Conservation (phyloP, 2,888 invertebrate species). For the Adelphocoris suturalis region DNA sequence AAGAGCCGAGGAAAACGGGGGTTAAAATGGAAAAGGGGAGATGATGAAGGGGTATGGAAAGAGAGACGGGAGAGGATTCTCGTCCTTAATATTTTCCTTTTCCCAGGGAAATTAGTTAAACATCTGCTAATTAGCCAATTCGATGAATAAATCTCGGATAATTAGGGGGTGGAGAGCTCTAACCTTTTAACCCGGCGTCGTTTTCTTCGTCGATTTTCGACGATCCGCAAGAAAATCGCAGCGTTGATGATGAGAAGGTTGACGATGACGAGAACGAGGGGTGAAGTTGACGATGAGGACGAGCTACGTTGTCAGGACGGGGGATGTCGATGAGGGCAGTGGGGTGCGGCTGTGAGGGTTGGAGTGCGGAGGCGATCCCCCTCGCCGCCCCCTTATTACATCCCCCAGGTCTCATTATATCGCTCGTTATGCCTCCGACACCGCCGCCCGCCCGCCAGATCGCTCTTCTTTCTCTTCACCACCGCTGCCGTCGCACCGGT, state of each 20-base stretch:
- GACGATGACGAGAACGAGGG: too few species aligned
- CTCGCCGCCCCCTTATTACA: not conserved
- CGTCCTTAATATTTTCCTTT: slow-evolving; percentile 70
- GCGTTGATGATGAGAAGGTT: not conserved
- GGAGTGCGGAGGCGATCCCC: too few species aligned
- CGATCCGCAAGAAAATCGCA: not conserved
- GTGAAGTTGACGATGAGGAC: too few species aligned
- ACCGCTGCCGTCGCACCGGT: not conserved
- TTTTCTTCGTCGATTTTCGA: not conserved
- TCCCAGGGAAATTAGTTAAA: slow-evolving; percentile 68
- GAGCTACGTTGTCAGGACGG: not conserved
- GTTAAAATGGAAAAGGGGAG: too few species aligned
- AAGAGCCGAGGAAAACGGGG: slow-evolving; percentile 22
- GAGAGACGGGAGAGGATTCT: slow-evolving; percentile 17
- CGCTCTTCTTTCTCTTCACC: not conserved
- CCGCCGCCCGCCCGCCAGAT: not conserved
- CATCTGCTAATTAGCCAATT: slow-evolving; percentile 71
- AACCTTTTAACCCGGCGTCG: not conserved
- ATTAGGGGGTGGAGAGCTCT: slow-evolving; percentile 4
- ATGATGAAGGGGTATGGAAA: not conserved
- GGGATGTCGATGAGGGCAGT: not conserved
- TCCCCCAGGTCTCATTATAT: slow-evolving; percentile 40
- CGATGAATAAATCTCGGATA: slow-evolving; percentile 63
- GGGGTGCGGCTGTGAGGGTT: too few species aligned
- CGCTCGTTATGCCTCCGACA: slow-evolving; percentile 13